Evolutionary conservation across 2,888 invertebrate species (phyloP).

Genomic region (Synanthedon tipuliformis): DNA sequence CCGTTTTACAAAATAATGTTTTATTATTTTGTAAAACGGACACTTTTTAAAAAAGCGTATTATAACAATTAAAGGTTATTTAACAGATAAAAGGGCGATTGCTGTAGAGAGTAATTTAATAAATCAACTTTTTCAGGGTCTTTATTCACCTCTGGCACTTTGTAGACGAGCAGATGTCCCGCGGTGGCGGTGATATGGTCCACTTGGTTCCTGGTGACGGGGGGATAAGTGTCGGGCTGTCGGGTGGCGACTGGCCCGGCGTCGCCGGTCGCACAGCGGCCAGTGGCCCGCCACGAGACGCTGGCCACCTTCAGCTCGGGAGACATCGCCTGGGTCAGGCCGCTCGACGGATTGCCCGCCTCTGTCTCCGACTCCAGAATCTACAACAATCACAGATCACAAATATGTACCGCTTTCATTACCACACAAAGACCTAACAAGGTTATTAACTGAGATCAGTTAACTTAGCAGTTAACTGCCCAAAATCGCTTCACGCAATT

Average conservation of each 20-base stretch:
- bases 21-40: no score
- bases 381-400: conserved; percentile 15
- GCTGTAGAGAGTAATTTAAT: no score
- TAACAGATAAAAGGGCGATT: no score
- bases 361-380: conserved; percentile 59
- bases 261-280: conserved; percentile 74
- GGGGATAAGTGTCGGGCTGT: conserved; percentile 76
- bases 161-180: conserved; percentile 83
- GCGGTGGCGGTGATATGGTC: conserved; percentile 85
- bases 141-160: conserved; percentile 77
- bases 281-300: conserved; percentile 75
- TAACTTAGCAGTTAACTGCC: no score
- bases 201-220: conserved; percentile 85
- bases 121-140: no score
- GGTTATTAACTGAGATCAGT: no score
- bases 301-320: conserved; percentile 76
- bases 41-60: no score
- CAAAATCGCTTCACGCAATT: no score
- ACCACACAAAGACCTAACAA: no score
- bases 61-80: no score
- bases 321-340: conserved; percentile 71
- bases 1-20: no score
- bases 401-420: no score
- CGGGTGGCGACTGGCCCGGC: conserved; percentile 53
- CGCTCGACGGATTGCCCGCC: conserved; percentile 70